A percentile compares a stretch with the other conserved stretches of the same genome.
Conservation (phyloP, 2,797 vertebrate species). For the Sebastes oblongus region DNA sequence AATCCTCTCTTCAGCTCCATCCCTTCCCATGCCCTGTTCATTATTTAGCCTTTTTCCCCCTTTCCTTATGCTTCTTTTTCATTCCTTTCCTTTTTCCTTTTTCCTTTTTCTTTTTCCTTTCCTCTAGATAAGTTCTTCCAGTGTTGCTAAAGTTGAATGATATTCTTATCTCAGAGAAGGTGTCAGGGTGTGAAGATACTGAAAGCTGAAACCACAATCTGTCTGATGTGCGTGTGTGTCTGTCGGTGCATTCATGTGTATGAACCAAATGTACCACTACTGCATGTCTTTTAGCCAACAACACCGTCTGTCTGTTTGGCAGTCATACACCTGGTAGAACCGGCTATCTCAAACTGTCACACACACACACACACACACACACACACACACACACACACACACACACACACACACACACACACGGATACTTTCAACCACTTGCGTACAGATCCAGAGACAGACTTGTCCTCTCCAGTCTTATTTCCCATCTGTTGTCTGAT, state of each 20-base stretch:
- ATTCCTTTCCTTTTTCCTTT: not conserved
- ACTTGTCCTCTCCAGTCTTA: constrained; percentile 52
- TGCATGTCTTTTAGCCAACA: constrained; percentile 53
- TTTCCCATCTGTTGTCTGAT: constrained; percentile 75
- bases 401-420: constrained; percentile 1
- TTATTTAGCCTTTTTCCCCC: too few species aligned
- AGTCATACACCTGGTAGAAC: constrained; percentile 35
- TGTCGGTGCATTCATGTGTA: not conserved
- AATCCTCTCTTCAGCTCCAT: not conserved
- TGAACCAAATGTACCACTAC: constrained; percentile 54
- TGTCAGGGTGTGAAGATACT: constrained; percentile 1
- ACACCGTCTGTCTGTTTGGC: constrained; percentile 67
- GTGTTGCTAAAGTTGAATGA: not conserved
- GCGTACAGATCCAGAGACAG: constrained; percentile 17
- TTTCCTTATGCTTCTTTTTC: not conserved
- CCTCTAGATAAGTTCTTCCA: not conserved
- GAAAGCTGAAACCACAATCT: not conserved
- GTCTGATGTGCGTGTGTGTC: not conserved
- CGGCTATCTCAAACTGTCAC: constrained; percentile 12
- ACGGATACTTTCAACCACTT: not conserved
- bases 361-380: constrained; percentile 9
- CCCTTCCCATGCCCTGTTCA: not conserved
- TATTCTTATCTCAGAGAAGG: constrained; percentile 5
- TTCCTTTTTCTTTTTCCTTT: not conserved
- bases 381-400: not conserved